Base-by-base conservation (phyloP, 2,113 vertebrate genomes). In the Triplophysa rosa region DNA sequence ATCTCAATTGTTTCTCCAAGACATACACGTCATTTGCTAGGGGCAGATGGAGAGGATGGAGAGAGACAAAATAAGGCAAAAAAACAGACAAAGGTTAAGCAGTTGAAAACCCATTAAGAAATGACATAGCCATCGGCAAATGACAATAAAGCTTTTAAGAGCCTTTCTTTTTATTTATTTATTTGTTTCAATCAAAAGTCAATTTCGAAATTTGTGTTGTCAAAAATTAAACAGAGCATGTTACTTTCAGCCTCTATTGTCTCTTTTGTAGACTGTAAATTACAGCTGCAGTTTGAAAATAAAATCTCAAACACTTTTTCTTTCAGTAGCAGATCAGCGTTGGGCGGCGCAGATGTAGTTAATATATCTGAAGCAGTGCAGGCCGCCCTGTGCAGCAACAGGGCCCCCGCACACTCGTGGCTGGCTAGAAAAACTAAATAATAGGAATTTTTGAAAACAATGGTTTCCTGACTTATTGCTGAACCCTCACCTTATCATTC, bases 401-500 rank as follows among this genome's bases (percentile, higher is more conserved):
- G 77, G 78, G 76, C 69, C 78, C 77, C 79, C 26, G 12, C 33
- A 40, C 78, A 78, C 84, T 82, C 80, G 72, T 82, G 71, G 72
- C 81, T 67, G 78, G 88, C 87, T 92, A 88, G 89, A 92, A 91
- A 88, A 92, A 91, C 90, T 88, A 94, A 93, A 94, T 92, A 86
- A 93, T 89, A 91, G 79, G 86, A 88, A 91, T 92, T 90, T 92
- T 82, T 89, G 80, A 92, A 93, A 93, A 92, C 90, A 92, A 92
- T 88, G 86, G 86, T 87, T 92, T 92, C 91, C 91, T 91, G 90
- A 91, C 92, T 92, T 85, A 84, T 87, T 62, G 23, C n/a, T 80
- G 84, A 91, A 92, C 92, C 86, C 82, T 92, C 88, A 91, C 90
- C 92, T 91, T 86, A 87, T 87, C 87, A 81, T 89, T 87, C 70